Base-by-base conservation (phyloP, 35 echinoderm and acorn worm species). In the Ophiothrix spiculata region DNA sequence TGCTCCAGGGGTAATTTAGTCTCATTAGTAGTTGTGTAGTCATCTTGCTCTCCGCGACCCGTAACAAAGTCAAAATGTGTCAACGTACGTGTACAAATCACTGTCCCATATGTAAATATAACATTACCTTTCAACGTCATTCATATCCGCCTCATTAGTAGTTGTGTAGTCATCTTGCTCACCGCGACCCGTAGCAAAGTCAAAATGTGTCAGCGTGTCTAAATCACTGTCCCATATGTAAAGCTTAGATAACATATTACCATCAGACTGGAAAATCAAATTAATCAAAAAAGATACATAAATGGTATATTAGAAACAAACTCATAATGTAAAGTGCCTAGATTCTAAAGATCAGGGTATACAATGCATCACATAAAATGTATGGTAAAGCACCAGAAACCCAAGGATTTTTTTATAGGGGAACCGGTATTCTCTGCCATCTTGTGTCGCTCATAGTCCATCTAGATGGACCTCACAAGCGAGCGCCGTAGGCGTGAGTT, bases 211-310 rank as follows among this genome's bases (percentile, higher is more conserved):
- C 2, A 94, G 19, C 10, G 91, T 86, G 36, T 94, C 96, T 84
- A 99, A 74, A 37, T 99, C 96, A 75, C 90, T 80, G 69, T 99
- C 96, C 92, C 92, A 99, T 13, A 99, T 79, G 41, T 99, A 99
- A 0, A 94, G 74, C 60, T 89, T 99, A 49, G 85, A 80, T 82
- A 91, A 81, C 8, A 76, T 81, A 1, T 37, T 89, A 29, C 89
- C 91, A 88, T 93, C 91, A 87, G 37, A 74, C 95, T 97, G 77
- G 74, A 8, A 75, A 75, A 35, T 13, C 31, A 63, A 46, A 40
- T 40, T 31, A 83, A 31, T 28, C 80, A 83, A 15, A 41, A 83
- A 32, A 45, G 13, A 45, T 45, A 49, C 42, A 11, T 23, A 40
- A 25, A 83, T 13, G 23, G 21, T 75, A 83, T 21, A 36, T 21